Evolutionary conservation across 2,113 vertebrate genomes (phyloP), one percentile per base, ranked within the genome.

Genomic region (Mixornis gularis): DNA sequence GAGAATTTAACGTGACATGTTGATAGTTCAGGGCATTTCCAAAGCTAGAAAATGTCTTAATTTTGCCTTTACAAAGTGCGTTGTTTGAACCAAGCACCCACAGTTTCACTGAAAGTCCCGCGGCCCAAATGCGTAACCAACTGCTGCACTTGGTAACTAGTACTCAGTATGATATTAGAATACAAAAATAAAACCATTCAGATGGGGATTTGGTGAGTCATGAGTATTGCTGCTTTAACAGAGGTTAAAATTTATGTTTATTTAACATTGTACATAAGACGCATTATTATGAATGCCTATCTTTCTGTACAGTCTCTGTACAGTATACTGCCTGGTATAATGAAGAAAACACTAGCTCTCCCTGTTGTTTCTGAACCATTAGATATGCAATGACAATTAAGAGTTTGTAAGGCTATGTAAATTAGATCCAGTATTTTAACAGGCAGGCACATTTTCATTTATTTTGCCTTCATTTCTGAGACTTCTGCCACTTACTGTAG

Each of bases 361-460:
- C 65, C 53, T 13, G 43, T 8, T 92, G 79, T 53, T 90, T 88
- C 89, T 90, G 71, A 95, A 91, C 84, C 85, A 72, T 55, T 51
- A 63, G 62, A 90, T 81, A 82, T 3, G 30, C 48, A 80, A 52
- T 62, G 79, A 95, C 90, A 97, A 95, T 56, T 44, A 64, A 59
- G 48, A 66, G 55, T 91, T 94, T 95, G 85, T 89, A 83, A 79
- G 17, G 32, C 44, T 88, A 85, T 89, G 81, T 66, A 90, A 95
- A 96, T 89, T 73, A 94, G 72, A 93, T 79, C 46, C 43, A 34
- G 5, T 83, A 93, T 92, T 96, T 96, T 90, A 96, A 94, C 34
- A 91, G 72, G 34, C 60, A 79, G 63, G 15, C 81, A 85, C 81
- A 76, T 94, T 87, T 95, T 87, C 71, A 53, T 74, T 93, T 84